These are phyloP conservation scores for Pipistrellus pipistrellus DNA, from an alignment of 2,797 vertebrate genomes.

Conservation along the genomic window DNA sequence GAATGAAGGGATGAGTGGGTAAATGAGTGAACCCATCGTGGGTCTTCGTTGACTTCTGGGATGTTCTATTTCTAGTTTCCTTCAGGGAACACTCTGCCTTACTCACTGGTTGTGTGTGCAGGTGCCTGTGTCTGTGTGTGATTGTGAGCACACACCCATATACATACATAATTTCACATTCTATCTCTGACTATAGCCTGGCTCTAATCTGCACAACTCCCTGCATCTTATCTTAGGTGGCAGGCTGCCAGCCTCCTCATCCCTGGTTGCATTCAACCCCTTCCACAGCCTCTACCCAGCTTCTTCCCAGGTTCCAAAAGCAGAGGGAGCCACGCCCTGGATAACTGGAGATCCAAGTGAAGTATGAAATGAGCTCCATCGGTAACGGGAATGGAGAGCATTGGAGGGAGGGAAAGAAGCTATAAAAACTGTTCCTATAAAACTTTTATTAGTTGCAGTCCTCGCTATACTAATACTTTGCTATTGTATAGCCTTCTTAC, in stretches of 20 bases:
- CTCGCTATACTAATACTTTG: not conserved
- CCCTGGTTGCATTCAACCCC: not conserved
- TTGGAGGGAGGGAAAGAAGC: not conserved
- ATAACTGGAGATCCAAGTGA: not conserved
- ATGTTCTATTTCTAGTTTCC: not conserved
- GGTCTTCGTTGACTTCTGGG: not conserved
- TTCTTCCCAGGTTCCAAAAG: not conserved
- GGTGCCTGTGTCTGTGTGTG: not conserved
- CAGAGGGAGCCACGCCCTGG: not conserved
- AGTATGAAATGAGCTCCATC: not conserved
- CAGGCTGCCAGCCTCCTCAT: not conserved
- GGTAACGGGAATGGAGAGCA: not conserved
- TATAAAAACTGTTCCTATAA: not conserved
- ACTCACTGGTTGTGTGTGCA: not conserved
- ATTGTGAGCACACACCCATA: fast-evolving
- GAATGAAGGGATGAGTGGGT: not conserved
- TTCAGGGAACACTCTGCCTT: not conserved
- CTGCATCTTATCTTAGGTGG: not conserved
- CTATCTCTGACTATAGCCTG: not conserved
- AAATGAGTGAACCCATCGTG: not conserved
- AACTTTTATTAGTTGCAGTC: not conserved
- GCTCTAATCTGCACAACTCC: not conserved
- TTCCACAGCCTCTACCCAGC: not conserved
- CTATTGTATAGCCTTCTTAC: not conserved
- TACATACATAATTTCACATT: not conserved